Evolutionary conservation across 2,888 invertebrate species (phyloP), one percentile per base, ranked within the genome.

Genomic region (Lycocerus yunnanus): DNA sequence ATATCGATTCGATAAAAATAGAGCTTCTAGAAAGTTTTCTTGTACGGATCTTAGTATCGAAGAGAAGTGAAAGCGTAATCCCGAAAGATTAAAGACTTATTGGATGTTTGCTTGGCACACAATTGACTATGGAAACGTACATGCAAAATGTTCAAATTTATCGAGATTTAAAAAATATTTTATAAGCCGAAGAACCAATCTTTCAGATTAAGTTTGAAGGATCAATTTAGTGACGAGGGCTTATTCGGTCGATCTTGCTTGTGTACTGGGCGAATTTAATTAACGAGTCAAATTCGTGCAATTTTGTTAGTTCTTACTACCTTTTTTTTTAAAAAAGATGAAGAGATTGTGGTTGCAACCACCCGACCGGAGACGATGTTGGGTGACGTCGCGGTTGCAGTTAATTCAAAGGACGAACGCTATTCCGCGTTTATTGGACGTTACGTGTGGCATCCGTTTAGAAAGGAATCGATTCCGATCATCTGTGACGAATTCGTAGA

Each of bases 301-400:
- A n/a, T n/a, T n/a, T n/a, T n/a, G n/a, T n/a, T n/a, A n/a, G n/a
- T n/a, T n/a, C 8, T 21, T 1, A 9, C 9, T 9, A 9, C 9
- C 10, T 21, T 21, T 63, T 20, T 68, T 69, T 63, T 80, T 78
- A 14, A 3, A n/a, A 10, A 27, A 85, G 90, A 90, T 21, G 96
- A 96, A 67, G 96, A 96, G 87, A 89, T 98, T 59, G 89, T 96
- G 71, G 98, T 99, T 20, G 97, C 99, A 0, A 99, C 99, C 1
- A 99, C 99, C 0, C 93, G 99, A 82, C 93, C 98, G 20, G 99
- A 99, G 89, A 99, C 99, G 0, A 98, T 99, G 96, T 88, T 99
- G 11, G 96, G 99, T 1, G 99, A 99, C 86, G 95, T 97, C 0
- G 99, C 97, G 0, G 94, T 99, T 1, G 99, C 99, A n/a, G 98